Conservation (phyloP, 2,888 invertebrate genomes). For the Dusona sp. region DNA sequence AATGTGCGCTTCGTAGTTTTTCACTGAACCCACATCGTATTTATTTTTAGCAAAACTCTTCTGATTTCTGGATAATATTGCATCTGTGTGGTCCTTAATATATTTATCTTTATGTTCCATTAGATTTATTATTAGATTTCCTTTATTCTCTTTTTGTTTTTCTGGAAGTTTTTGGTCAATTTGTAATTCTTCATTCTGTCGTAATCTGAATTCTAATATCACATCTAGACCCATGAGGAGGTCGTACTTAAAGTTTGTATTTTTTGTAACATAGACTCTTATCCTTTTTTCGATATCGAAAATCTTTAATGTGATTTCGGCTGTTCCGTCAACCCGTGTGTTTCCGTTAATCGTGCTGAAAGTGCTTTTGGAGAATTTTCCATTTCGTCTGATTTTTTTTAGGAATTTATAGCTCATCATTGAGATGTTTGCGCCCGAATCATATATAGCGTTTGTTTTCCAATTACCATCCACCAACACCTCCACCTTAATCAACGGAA, state of each 20-base stretch:
- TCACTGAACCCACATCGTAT: neutral
- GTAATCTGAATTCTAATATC: slow-evolving; percentile 6
- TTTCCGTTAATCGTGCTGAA: too few relatives aligned
- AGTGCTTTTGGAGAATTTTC: neutral
- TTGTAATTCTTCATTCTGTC: neutral
- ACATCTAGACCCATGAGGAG: neutral
- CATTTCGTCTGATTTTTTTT: slow-evolving; percentile 3
- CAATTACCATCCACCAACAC: slow-evolving; percentile 1
- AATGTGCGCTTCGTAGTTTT: neutral
- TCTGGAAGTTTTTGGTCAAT: too few relatives aligned
- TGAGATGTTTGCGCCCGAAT: slow-evolving; percentile 6
- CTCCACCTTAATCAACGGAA: neutral
- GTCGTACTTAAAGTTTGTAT: slow-evolving; percentile 6
- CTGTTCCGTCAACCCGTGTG: too few relatives aligned
- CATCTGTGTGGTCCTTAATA: too few relatives aligned
- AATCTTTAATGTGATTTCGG: too few relatives aligned
- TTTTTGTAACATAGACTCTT: neutral
- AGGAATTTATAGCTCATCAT: slow-evolving; percentile 2
- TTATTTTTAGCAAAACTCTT: slow-evolving; percentile 2
- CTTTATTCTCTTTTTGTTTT: too few relatives aligned
- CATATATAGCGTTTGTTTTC: slow-evolving; percentile 1
- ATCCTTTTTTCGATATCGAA: neutral
- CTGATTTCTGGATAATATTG: too few relatives aligned
- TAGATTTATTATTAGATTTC: too few relatives aligned
- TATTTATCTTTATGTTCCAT: too few relatives aligned